phyloP scores from a whole-genome alignment of 1,140 invertebrate species.

The Achatina immaculata region DNA sequence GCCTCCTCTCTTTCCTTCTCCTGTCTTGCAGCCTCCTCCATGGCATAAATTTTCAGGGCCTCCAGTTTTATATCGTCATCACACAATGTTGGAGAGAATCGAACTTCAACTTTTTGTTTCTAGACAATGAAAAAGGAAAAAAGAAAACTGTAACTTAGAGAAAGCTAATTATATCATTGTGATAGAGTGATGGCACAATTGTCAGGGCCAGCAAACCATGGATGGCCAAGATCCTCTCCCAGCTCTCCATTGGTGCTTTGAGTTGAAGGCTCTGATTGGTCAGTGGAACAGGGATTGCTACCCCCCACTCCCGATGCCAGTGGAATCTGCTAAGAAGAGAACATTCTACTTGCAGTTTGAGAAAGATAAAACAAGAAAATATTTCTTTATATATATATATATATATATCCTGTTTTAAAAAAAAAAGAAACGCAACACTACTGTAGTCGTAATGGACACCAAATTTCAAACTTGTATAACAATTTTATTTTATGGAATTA shows the following conservation, averaged over 20 bases:
- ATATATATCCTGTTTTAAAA: too few species aligned
- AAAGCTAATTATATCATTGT: background rate
- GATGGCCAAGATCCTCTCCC: too few species aligned
- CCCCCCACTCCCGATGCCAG: too few species aligned
- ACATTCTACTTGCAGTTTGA: background rate
- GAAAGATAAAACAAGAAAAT: background rate
- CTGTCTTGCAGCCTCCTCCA: constrained; percentile 53
- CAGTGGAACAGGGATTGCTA: too few species aligned
- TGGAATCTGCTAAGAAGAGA: too few species aligned
- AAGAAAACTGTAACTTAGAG: background rate
- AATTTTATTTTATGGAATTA: too few species aligned
- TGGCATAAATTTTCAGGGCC: constrained; percentile 59
- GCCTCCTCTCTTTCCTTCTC: constrained; percentile 61
- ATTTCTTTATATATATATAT: too few species aligned
- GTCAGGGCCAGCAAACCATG: too few species aligned
- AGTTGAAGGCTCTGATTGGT: background rate
- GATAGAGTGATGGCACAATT: too few species aligned
- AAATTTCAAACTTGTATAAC: too few species aligned
- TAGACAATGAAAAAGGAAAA: constrained; percentile 40
- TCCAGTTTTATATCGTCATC: constrained; percentile 60
- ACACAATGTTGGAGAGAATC: constrained; percentile 60
- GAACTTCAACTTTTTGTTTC: constrained; percentile 60
- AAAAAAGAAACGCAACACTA: too few species aligned
- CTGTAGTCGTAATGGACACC: too few species aligned
- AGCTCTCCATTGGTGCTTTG: background rate